Base-by-base conservation (phyloP, 1,140 invertebrate species). In the Musca domestica region DNA sequence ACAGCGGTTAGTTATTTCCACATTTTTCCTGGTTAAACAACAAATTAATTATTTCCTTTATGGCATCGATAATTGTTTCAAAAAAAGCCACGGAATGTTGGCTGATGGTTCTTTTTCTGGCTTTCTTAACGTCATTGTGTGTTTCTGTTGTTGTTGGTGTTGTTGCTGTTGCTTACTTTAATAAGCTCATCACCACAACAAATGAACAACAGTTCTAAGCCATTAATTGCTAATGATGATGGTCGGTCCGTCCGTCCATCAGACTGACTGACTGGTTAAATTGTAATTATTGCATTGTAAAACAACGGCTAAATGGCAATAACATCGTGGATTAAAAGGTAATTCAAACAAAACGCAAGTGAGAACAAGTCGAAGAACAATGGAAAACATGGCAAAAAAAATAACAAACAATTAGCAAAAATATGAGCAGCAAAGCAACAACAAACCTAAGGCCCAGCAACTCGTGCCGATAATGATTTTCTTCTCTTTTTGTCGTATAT, bases 31-130 rank as follows among this genome's bases (percentile, higher is more conserved):
- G n/a, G n/a, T 61, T 61, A 12, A 17, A n/a, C 34, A 15, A 61
- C 17, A 61, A 61, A 17, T 61, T 61, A 61, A 61, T 61, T 34
- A 61, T 34, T 61, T 61, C 56, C 27, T 61, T 61, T 61, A 61
- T 61, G 25, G 56, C 41, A 61, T 17, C 27, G 56, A 61, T 61
- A 61, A 61, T 34, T 61, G 27, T 61, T 61, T 34, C 4, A 41
- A 41, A 41, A 5, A 61, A 30, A 58, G n/a, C n/a, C 27, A 19
- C 14, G n/a, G 17, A 61, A 61, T 34, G 17, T 61, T 61, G 54
- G 20, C 23, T 58, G 54, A 17, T 20, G 15, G 52, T 56, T 56
- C 27, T 22, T 22, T 22, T 52, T 52, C 27, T 56, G 6, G 27
- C 27, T 41, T 41, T 12, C 10, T 41, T 12, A 51, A 51, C 17